phyloP scores from a whole-genome alignment of 2,797 vertebrate genomes.

The Chiloscyllium punctatum region DNA sequence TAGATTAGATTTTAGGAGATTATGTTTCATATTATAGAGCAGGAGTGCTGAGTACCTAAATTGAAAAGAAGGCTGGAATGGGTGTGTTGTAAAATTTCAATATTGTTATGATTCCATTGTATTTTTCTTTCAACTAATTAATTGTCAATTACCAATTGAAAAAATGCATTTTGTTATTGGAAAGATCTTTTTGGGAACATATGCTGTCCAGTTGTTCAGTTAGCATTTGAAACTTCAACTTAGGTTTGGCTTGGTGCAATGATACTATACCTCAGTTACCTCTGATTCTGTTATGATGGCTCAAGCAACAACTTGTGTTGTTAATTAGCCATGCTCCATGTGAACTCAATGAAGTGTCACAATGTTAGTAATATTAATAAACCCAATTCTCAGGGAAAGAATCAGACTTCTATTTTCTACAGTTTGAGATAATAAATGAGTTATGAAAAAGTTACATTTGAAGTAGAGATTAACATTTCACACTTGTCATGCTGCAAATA shows the following conservation, averaged over 20 bases:
- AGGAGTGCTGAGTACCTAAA: not conserved
- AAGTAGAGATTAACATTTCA: not conserved
- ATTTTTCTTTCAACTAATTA: not conserved
- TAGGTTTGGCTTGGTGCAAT: not conserved
- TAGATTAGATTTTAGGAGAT: not conserved
- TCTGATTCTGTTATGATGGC: not conserved
- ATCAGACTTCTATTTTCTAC: not conserved
- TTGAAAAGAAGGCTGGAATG: not conserved
- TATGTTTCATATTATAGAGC: not conserved
- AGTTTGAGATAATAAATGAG: not conserved
- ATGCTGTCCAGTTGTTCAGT: not conserved
- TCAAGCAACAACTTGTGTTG: not conserved
- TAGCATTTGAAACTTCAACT: not conserved
- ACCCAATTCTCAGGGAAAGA: not conserved
- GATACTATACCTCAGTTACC: not conserved
- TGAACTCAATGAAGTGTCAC: not conserved
- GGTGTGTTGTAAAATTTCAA: not conserved
- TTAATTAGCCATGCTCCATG: not conserved
- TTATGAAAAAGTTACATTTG: slow-evolving; percentile 4
- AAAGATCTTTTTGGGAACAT: not conserved
- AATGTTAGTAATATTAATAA: not conserved
- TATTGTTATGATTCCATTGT: not conserved
- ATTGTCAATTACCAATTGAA: not conserved
- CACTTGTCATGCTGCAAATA: not conserved
- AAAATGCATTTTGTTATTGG: not conserved